phyloP scores from a whole-genome alignment of 2,113 vertebrate genomes.

The Origma solitaria region DNA sequence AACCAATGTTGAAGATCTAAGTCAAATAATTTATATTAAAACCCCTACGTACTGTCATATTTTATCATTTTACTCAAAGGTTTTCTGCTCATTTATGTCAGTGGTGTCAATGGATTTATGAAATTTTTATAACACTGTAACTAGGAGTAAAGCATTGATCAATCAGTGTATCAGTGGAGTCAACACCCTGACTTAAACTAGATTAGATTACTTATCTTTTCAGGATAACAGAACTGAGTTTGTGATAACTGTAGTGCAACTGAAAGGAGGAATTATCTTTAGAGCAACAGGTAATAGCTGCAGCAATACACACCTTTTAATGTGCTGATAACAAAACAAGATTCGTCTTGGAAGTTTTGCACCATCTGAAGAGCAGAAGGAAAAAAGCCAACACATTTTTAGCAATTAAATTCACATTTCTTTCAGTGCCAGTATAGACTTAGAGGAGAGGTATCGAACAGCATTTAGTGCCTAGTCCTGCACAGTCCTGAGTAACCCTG shows the following conservation, averaged over 20 bases:
- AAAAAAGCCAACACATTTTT: background rate
- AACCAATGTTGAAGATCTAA: background rate
- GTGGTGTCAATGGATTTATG: background rate
- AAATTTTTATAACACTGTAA: background rate
- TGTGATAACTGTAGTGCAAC: background rate
- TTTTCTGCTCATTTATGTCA: background rate
- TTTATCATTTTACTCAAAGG: background rate
- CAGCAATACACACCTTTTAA: slow-evolving; percentile 79
- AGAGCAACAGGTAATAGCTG: background rate
- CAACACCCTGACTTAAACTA: background rate
- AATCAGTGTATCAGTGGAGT: background rate
- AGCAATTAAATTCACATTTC: background rate
- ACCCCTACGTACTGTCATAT: background rate
- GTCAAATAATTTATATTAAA: background rate
- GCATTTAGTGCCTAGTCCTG: background rate
- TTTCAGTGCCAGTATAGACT: background rate
- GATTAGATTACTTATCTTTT: slow-evolving; percentile 4
- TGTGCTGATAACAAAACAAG: slow-evolving; percentile 87
- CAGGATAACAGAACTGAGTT: background rate
- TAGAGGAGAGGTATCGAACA: background rate
- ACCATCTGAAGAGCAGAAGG: slow-evolving; percentile 83
- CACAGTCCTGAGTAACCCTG: background rate
- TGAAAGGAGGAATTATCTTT: background rate
- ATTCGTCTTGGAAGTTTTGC: slow-evolving; percentile 90
- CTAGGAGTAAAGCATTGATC: background rate